Evolutionary conservation across 2,888 invertebrate genomes (phyloP), one percentile per base, ranked within the genome.

Genomic region (Itoplectis maculator): DNA sequence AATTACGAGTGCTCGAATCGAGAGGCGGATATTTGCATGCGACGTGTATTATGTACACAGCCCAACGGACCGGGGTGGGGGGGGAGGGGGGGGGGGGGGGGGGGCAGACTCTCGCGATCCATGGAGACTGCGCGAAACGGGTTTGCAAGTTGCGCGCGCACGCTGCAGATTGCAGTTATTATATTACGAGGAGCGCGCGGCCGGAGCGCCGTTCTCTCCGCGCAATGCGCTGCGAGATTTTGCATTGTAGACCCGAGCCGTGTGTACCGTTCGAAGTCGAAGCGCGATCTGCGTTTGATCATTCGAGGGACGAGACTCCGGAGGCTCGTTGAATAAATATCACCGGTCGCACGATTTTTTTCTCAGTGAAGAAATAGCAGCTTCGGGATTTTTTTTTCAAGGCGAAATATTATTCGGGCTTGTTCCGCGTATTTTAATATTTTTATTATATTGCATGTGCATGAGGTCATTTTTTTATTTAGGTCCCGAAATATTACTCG

Each of bases 21-120:
- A 18, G 37, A 42, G 15, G 54, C 69, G 69, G 69, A 70, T 70
- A 70, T 70, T 70, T 70, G 69, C 69, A 54, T 56, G 56, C 18
- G 18, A 18, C 69, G 18, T 70, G 54, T 54, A 42, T 56, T 42
- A 20, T 70, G 42, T 70, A 54, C 20, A 70, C 42, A 42, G n/a
- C 54, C 40, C n/a, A n/a, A n/a, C n/a, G n/a, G n/a, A n/a, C n/a
- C n/a, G n/a, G n/a, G n/a, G n/a, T n/a, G n/a, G n/a, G n/a, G n/a
- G n/a, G n/a, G n/a, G n/a, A n/a, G n/a, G n/a, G n/a, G n/a, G n/a
- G n/a, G n/a, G n/a, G n/a, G n/a, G n/a, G n/a, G n/a, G n/a, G n/a
- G n/a, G n/a, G 15, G 37, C 37, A 7, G 37, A 15, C 15, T 61
- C n/a, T 8, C 15, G 15, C 15, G 15, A 7, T 6, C 37, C 23